Evolutionary conservation across 92 coral and sea anemone genomes (phyloP), one percentile per base, ranked within the genome.

Genomic region (Desmophyllum pertusum): DNA sequence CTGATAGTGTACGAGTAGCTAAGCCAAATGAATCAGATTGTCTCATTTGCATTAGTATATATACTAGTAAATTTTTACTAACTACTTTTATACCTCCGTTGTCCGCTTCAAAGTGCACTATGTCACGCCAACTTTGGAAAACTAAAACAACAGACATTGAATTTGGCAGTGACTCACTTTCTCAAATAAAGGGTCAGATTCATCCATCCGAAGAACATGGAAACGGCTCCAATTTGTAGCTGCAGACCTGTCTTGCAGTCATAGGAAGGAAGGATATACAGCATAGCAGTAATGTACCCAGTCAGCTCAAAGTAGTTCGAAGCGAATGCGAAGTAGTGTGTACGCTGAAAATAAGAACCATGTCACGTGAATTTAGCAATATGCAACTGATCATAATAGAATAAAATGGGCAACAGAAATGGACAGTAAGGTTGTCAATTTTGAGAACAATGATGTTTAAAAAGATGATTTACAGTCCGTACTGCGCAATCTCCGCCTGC

Each of bases 161-260:
- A 64, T n/a, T 72, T 11, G 19, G 17, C 3, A 29, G 7, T 4
- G 23, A 42, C 89, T 86, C 77, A 93, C 97, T 88, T 88, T 89
- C 97, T 83, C 70, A 93, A 88, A 75, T 91, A 93, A 40, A 93
- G 80, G 40, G 91, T 92, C 2, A 93, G 89, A 59, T 93, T 93
- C 43, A 93, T 81, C 97, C 97, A 93, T 38, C 95, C 93, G 35
- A 93, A 87, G 85, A 93, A 93, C 50, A 91, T 77, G 11, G 97
- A 89, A 42, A 79, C 41, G 10, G 94, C 92, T 48, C 88, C 93
- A 4, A 86, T 84, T 41, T 87, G 91, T n/a, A 71, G 52, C 35
- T 76, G 79, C 29, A 0, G 43, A 57, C 79, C 76, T 38, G 78
- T 37, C 46, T 87, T 87, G 66, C 93, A 90, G 85, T 81, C 85